Evolutionary conservation across 2,797 vertebrate genomes (phyloP).

Genomic region (Etheostoma nigrum): DNA sequence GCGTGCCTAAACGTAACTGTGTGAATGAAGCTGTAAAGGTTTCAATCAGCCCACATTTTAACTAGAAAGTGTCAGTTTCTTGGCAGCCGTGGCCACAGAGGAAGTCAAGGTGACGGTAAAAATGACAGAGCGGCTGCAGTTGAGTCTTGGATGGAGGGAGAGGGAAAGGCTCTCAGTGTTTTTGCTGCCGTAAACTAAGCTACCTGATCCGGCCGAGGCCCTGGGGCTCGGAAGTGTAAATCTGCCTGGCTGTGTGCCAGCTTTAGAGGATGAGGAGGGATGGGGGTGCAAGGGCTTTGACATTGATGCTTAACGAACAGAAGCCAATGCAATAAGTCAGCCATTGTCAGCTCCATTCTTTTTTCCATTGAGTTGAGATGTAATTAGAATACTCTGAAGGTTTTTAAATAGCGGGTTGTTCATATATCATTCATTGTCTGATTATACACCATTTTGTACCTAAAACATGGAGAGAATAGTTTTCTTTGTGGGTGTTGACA

Average conservation of each 20-base stretch:
- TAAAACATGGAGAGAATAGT: too few relatives aligned
- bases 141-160: slow-evolving; percentile 40
- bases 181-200: slow-evolving; percentile 75
- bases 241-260: slow-evolving; percentile 79
- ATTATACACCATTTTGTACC: too few relatives aligned
- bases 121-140: slow-evolving; percentile 58
- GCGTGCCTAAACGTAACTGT: neutral
- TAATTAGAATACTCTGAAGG: neutral
- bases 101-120: slow-evolving; percentile 64
- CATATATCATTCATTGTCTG: too few relatives aligned
- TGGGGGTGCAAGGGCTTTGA: slow-evolving; percentile 32
- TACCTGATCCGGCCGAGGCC: slow-evolving; percentile 79
- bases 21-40: neutral
- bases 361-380: neutral
- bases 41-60: slow-evolving; percentile 17
- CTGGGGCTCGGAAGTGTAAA: slow-evolving; percentile 85
- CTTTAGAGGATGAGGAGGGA: slow-evolving; percentile 45
- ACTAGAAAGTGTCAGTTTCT: slow-evolving; percentile 39
- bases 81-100: slow-evolving; percentile 16
- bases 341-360: slow-evolving; percentile 12
- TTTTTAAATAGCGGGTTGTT: too few relatives aligned
- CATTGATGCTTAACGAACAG: slow-evolving; percentile 61
- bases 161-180: slow-evolving; percentile 61
- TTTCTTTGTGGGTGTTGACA: too few relatives aligned
- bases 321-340: slow-evolving; percentile 32